Conservation (phyloP, 1,140 invertebrate genomes). For the Drosophila sucinea region DNA sequence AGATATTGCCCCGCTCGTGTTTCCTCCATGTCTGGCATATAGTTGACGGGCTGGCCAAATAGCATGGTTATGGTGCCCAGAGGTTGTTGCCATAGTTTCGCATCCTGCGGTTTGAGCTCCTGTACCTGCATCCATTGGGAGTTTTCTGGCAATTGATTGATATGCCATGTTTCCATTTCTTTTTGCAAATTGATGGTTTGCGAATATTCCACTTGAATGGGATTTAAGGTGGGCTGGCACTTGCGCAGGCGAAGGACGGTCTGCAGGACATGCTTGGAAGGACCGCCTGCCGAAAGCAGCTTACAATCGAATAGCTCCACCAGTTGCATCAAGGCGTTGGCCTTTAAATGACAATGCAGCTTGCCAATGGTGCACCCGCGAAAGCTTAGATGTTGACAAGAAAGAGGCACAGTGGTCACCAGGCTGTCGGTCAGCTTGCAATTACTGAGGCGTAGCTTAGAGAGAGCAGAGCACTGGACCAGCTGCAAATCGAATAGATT, state of each 20-base stretch:
- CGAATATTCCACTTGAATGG: not conserved
- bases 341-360: not conserved
- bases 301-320: slow-evolving; percentile 43
- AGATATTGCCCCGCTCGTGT: not conserved
- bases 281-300: not conserved
- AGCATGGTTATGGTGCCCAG: slow-evolving; percentile 44
- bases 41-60: slow-evolving; percentile 34
- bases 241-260: slow-evolving; percentile 10
- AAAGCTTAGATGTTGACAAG: slow-evolving; percentile 36
- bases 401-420: slow-evolving; percentile 24
- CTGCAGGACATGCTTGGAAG: slow-evolving; percentile 5
- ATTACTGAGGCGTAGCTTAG: slow-evolving; percentile 45
- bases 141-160: not conserved
- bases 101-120: slow-evolving; percentile 22
- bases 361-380: slow-evolving; percentile 25
- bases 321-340: slow-evolving; percentile 11
- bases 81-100: slow-evolving; percentile 21
- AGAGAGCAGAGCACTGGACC: slow-evolving; percentile 40
- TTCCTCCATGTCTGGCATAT: slow-evolving; percentile 9
- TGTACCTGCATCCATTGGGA: slow-evolving; percentile 29
- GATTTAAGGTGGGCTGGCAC: not conserved
- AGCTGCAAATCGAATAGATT: slow-evolving; percentile 35
- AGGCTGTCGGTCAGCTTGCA: slow-evolving; percentile 22
- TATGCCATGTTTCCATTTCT: slow-evolving; percentile 35
- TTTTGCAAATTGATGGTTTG: slow-evolving; percentile 23